These are phyloP conservation scores for Acrocephalus kingi DNA, from an alignment of 2,113 vertebrate species.

Conservation along the genomic window DNA sequence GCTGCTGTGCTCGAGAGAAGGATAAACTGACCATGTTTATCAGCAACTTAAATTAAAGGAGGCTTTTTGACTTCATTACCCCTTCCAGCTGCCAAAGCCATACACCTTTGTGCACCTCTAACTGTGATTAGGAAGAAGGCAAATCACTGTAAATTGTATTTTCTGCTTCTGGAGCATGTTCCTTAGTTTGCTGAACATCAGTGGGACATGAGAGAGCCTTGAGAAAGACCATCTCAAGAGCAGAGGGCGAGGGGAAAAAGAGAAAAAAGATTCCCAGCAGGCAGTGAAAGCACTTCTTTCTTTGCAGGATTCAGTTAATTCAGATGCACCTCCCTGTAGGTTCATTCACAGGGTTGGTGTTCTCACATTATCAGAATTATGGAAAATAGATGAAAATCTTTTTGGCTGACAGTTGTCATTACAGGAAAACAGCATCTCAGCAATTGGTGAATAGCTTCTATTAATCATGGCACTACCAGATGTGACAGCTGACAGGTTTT, in stretches of 20 bases:
- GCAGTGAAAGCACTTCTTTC: background rate
- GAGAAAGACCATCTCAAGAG: background rate
- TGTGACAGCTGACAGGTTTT: conserved; percentile 6
- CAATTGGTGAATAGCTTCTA: background rate
- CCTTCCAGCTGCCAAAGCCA: background rate
- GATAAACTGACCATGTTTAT: conserved; percentile 22
- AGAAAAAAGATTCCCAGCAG: background rate
- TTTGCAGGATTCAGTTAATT: background rate
- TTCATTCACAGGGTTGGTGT: background rate
- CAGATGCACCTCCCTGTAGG: background rate
- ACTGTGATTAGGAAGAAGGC: background rate
- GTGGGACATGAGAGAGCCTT: background rate
- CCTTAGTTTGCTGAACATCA: background rate
- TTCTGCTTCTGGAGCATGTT: background rate
- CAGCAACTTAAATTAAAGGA: background rate
- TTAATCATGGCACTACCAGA: background rate
- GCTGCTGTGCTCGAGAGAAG: background rate
- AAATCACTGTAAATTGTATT: background rate
- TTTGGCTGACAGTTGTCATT: background rate
- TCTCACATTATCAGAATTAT: background rate
- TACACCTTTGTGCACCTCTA: background rate
- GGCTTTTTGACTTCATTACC: background rate
- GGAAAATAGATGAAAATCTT: background rate
- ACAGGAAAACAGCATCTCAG: background rate
- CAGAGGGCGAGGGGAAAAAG: fast-evolving